phyloP scores from a whole-genome alignment of 2,888 invertebrate species.

The Protonemura montana region DNA sequence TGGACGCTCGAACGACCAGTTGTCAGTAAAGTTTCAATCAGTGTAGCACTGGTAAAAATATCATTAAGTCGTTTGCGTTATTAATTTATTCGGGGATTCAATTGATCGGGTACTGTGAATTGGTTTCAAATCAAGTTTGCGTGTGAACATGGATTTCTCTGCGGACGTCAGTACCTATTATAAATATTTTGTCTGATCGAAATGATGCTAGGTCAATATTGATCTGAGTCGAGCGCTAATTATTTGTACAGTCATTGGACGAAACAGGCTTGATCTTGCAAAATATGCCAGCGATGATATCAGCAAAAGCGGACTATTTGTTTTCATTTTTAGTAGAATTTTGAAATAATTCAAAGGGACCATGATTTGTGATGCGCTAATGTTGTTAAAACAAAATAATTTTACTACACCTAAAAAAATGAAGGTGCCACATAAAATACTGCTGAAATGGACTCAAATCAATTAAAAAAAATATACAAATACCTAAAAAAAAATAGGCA shows the following conservation, averaged over 20 bases:
- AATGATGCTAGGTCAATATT: not conserved
- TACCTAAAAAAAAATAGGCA: too few species aligned
- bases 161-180: slow-evolving; percentile 54
- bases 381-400: too few species aligned
- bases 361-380: too few species aligned
- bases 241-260: too few species aligned
- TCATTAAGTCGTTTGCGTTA: not conserved
- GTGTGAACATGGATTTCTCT: slow-evolving; percentile 53
- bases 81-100: not conserved
- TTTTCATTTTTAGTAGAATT: not conserved
- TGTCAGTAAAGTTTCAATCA: not conserved
- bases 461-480: too few species aligned
- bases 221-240: not conserved
- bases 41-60: not conserved
- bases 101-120: not conserved
- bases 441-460: too few species aligned
- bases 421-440: too few species aligned
- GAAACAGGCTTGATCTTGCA: too few species aligned
- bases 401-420: too few species aligned
- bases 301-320: too few species aligned
- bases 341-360: too few species aligned
- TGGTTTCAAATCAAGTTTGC: not conserved
- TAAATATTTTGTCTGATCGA: slow-evolving; percentile 25
- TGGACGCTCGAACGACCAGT: not conserved
- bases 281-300: too few species aligned